Evolutionary conservation across 2,113 vertebrate species (phyloP).

Genomic region (Falco punctatus): DNA sequence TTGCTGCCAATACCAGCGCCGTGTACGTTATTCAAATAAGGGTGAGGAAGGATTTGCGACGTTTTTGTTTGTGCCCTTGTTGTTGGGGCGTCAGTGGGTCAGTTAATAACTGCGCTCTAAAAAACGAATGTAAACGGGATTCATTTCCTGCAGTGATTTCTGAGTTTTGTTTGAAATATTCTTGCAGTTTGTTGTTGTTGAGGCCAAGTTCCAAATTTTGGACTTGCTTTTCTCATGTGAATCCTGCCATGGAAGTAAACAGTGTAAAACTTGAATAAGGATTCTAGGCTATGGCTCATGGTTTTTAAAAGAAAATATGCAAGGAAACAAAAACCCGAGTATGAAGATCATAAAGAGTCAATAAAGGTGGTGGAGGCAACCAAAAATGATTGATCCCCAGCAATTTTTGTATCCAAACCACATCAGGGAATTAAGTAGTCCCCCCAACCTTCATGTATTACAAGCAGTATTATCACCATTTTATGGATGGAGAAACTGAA

Average conservation of each 20-base stretch:
- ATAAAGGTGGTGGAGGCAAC: neutral
- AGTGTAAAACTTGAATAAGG: neutral
- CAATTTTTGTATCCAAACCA: neutral
- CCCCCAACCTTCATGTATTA: neutral
- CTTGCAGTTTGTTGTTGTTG: neutral
- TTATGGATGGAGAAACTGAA: conserved; percentile 63
- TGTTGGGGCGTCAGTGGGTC: neutral
- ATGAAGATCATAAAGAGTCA: neutral
- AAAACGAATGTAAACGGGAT: neutral
- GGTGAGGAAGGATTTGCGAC: neutral
- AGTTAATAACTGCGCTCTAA: neutral
- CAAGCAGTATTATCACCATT: conserved; percentile 54
- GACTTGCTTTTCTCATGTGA: neutral
- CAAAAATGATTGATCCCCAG: neutral
- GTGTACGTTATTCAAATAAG: neutral
- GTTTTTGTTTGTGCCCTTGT: neutral
- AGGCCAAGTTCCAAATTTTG: neutral
- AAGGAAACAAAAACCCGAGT: neutral
- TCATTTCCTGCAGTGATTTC: neutral
- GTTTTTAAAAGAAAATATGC: neutral
- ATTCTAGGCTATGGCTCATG: neutral
- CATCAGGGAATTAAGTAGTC: neutral
- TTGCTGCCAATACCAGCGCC: neutral
- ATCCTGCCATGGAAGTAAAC: neutral
- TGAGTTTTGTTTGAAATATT: conserved; percentile 1